phyloP scores from a whole-genome alignment of 2,797 vertebrate genomes.

The Clarias platycephalus region DNA sequence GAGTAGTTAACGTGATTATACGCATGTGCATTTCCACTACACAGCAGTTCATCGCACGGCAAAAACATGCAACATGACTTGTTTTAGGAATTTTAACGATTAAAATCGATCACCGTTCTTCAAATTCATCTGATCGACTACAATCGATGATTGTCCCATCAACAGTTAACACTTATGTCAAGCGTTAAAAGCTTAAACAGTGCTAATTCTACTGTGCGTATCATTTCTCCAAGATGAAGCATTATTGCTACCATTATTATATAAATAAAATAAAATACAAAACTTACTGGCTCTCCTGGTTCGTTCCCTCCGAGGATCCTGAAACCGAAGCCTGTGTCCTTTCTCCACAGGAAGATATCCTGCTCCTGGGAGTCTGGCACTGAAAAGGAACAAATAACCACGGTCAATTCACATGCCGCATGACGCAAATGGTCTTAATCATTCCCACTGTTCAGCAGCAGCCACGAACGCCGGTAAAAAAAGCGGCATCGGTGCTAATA shows the following conservation, averaged over 20 bases:
- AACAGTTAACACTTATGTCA: too few relatives aligned
- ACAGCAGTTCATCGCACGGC: too few relatives aligned
- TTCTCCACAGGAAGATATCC: conserved; percentile 99
- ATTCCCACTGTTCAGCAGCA: conserved; percentile 29
- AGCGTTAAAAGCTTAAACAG: neutral
- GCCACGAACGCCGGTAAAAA: conserved; percentile 12
- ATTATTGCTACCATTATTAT: neutral
- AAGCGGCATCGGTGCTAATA: conserved; percentile 22
- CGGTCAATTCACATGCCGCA: conserved; percentile 48
- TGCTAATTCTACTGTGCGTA: neutral
- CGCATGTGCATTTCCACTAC: too few relatives aligned
- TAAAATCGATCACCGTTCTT: too few relatives aligned
- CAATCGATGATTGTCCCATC: too few relatives aligned
- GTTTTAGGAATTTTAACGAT: too few relatives aligned
- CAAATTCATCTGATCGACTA: too few relatives aligned
- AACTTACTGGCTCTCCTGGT: conserved; percentile 93
- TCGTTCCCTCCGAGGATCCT: conserved; percentile 98
- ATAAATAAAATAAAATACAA: neutral
- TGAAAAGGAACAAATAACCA: conserved; percentile 62
- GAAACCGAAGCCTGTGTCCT: conserved; percentile 98
- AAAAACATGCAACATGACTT: too few relatives aligned
- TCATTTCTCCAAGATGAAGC: neutral
- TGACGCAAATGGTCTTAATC: conserved; percentile 47
- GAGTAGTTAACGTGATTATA: too few relatives aligned
- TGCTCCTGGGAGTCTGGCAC: conserved; percentile 99